phyloP scores from a whole-genome alignment of 2,113 vertebrate genomes.

The Halcyon senegalensis region DNA sequence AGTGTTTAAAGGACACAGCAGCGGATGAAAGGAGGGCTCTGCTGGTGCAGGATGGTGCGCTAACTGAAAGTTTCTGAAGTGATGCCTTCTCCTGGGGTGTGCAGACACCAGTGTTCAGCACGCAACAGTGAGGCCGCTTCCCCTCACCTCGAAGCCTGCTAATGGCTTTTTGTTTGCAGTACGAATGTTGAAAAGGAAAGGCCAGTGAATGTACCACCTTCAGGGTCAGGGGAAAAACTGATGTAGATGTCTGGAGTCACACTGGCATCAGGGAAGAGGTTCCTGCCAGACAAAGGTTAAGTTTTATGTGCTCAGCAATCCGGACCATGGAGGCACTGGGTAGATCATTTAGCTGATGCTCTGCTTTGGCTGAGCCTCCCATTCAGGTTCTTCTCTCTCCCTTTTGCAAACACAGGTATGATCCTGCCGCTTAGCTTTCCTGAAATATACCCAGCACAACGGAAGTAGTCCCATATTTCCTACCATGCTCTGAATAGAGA shows the following conservation, averaged over 20 bases:
- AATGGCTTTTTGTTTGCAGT: background rate
- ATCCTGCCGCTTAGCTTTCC: background rate
- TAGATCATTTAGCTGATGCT: background rate
- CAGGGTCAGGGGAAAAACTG: background rate
- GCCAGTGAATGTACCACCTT: background rate
- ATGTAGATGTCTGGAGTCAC: background rate
- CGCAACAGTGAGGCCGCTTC: fast-evolving
- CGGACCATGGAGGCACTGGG: background rate
- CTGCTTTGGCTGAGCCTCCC: background rate
- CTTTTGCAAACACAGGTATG: background rate
- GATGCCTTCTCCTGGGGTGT: background rate
- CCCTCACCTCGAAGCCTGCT: background rate
- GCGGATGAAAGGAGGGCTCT: background rate
- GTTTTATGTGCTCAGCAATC: background rate
- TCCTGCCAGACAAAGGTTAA: background rate
- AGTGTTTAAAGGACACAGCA: background rate
- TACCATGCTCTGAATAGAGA: background rate
- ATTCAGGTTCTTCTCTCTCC: background rate
- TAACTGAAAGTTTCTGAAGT: background rate
- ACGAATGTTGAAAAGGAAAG: background rate
- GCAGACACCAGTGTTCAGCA: background rate
- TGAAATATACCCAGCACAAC: background rate
- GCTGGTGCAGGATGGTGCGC: background rate
- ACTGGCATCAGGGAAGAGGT: background rate
- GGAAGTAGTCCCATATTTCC: background rate